Percentiles rank a stretch among this genome's conserved stretches.
These are phyloP conservation scores for Mellilla xanthometata DNA, from an alignment of 2,888 invertebrate genomes.

Conservation along the genomic window DNA sequence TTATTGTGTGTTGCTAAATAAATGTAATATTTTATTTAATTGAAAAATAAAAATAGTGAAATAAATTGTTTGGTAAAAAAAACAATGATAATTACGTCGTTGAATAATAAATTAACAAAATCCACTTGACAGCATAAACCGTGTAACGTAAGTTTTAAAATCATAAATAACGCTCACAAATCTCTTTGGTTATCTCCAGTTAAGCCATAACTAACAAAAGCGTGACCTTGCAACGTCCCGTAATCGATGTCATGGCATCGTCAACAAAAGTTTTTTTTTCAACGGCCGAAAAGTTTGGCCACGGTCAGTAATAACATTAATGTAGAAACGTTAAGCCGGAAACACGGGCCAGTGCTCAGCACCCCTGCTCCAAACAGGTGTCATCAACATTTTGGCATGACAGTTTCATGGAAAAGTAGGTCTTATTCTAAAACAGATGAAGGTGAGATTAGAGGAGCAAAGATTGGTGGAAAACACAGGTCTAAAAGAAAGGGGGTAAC, in stretches of 20 bases:
- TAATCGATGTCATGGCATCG: slow-evolving; percentile 17
- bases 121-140: too few relatives aligned
- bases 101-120: too few relatives aligned
- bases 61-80: too few relatives aligned
- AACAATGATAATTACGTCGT: too few relatives aligned
- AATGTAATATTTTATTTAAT: too few relatives aligned
- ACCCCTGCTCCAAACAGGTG: slow-evolving; percentile 28
- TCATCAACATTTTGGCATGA: slow-evolving; percentile 19
- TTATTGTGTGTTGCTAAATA: too few relatives aligned
- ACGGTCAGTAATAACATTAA: slow-evolving; percentile 4
- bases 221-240: slow-evolving; percentile 13
- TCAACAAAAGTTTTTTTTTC: slow-evolving; percentile 6
- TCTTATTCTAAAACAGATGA: slow-evolving; percentile 7
- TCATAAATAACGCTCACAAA: too few relatives aligned
- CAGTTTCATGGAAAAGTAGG: slow-evolving; percentile 1
- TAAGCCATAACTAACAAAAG: slow-evolving; percentile 9
- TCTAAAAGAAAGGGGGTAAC: background rate
- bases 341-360: slow-evolving; percentile 35
- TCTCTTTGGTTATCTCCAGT: too few relatives aligned
- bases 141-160: too few relatives aligned
- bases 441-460: background rate
- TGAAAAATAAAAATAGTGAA: too few relatives aligned
- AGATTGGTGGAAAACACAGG: background rate
- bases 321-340: slow-evolving; percentile 27
- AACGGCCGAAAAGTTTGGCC: slow-evolving; percentile 18